phyloP scores from a whole-genome alignment of 2,888 invertebrate genomes.

The Agrilus mali region DNA sequence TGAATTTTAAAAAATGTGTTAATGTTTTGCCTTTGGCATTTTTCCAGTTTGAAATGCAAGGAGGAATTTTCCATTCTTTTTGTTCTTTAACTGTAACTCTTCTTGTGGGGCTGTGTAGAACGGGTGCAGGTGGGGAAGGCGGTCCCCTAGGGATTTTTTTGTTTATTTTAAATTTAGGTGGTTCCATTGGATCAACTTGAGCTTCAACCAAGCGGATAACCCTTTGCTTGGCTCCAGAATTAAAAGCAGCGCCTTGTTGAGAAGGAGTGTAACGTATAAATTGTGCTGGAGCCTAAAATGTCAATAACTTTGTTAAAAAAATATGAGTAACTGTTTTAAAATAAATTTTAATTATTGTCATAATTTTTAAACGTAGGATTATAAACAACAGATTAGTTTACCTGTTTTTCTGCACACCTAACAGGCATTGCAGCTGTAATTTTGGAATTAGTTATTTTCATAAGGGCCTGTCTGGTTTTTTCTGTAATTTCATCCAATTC shows the following conservation, averaged over 20 bases:
- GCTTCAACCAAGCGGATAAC: conserved; percentile 93
- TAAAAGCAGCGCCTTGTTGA: conserved; percentile 87
- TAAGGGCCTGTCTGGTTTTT: conserved; percentile 74
- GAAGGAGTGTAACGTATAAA: conserved; percentile 97
- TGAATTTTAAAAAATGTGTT: conserved; percentile 15
- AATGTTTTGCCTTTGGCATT: conserved; percentile 66
- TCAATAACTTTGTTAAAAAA: not conserved
- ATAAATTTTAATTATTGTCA: not conserved
- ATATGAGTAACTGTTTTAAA: not conserved
- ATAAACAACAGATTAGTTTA: conserved; percentile 18
- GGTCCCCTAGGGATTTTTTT: conserved; percentile 98
- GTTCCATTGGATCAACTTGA: conserved; percentile 96
- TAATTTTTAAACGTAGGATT: not conserved
- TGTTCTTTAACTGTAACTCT: conserved; percentile 98
- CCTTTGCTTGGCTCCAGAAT: conserved; percentile 94
- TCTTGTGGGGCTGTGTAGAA: conserved; percentile 94
- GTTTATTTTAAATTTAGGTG: conserved; percentile 95
- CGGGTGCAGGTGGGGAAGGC: conserved; percentile 97
- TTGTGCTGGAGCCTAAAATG: conserved; percentile 69
- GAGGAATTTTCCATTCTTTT: conserved; percentile 98
- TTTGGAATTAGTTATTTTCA: conserved; percentile 78
- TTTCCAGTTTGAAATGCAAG: conserved; percentile 99
- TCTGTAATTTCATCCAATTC: conserved; percentile 81
- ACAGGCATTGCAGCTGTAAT: conserved; percentile 97
- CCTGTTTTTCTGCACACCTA: conserved; percentile 81